phyloP scores from a whole-genome alignment of 1,140 invertebrate genomes.

The Drosophila bipectinata region DNA sequence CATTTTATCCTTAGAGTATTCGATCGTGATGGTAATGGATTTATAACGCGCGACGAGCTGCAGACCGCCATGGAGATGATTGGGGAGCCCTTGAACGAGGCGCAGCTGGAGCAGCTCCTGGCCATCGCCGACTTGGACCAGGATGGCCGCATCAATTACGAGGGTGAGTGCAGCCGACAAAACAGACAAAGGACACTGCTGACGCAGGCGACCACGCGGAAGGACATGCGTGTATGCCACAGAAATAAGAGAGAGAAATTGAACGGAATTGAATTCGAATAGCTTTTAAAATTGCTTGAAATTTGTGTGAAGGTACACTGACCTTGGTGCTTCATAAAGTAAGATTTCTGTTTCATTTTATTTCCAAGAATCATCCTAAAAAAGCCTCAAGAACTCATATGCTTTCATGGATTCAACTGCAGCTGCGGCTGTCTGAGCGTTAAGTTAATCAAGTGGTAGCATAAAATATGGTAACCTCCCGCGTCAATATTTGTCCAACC shows the following conservation, averaged over 20 bases:
- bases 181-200: conserved; percentile 49
- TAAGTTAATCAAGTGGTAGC: conserved; percentile 67
- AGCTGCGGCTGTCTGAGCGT: conserved; percentile 32
- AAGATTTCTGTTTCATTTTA: background rate
- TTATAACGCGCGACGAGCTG: conserved; percentile 90
- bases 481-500: conserved; percentile 65
- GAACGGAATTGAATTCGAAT: conserved; percentile 5
- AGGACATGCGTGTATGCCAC: conserved; percentile 33
- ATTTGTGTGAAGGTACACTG: background rate
- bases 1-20: conserved; percentile 86
- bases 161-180: conserved; percentile 85
- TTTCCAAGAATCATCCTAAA: background rate
- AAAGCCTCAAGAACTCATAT: background rate
- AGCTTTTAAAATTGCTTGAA: background rate
- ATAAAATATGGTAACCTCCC: conserved; percentile 59
- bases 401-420: conserved; percentile 1
- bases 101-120: conserved; percentile 89
- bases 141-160: conserved; percentile 91
- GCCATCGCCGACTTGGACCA: conserved; percentile 89
- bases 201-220: conserved; percentile 48
- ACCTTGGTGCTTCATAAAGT: background rate
- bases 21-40: conserved; percentile 91
- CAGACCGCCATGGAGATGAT: conserved; percentile 91
- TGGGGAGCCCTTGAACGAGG: conserved; percentile 89
- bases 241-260: conserved; percentile 19